Conservation (phyloP, 2,797 vertebrate genomes). For the Capromys pilorides region DNA sequence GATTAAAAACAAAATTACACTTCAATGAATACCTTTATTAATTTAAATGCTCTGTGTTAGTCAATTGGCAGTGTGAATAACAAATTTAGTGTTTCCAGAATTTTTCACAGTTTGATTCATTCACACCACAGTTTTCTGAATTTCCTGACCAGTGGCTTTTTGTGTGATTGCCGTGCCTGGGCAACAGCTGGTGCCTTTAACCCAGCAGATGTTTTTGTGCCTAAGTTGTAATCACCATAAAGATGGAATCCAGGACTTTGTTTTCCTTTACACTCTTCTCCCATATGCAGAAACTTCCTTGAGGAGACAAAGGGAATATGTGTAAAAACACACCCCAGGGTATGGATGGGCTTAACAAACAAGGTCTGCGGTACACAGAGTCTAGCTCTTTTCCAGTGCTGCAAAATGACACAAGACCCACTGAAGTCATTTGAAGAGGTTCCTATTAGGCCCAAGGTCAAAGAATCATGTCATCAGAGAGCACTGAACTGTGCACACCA, state of each 20-base stretch:
- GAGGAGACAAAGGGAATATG: constrained; percentile 58
- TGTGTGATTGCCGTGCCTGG: background rate
- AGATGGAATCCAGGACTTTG: constrained; percentile 33
- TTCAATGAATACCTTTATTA: background rate
- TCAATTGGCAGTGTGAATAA: background rate
- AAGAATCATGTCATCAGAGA: background rate
- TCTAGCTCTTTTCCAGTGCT: background rate
- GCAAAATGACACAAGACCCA: constrained; percentile 4
- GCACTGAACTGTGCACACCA: background rate
- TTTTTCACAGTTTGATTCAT: constrained; percentile 2
- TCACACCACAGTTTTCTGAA: background rate
- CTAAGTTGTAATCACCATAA: constrained; percentile 34
- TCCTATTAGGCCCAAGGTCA: constrained; percentile 33
- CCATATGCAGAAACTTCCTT: constrained; percentile 61
- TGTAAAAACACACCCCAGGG: constrained; percentile 44
- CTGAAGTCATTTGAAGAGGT: constrained; percentile 21
- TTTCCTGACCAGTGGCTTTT: background rate
- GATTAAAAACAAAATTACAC: background rate
- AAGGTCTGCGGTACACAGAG: background rate
- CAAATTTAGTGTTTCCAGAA: constrained; percentile 50
- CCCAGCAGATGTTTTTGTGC: constrained; percentile 60
- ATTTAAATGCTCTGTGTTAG: background rate
- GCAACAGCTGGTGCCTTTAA: constrained; percentile 54
- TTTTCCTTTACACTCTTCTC: constrained; percentile 56
- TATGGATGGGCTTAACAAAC: constrained; percentile 58